Base-by-base conservation (phyloP, 30 jellyfish, hydroid and myxozoan species). In the Aurelia aurita complex sp. Pacific region DNA sequence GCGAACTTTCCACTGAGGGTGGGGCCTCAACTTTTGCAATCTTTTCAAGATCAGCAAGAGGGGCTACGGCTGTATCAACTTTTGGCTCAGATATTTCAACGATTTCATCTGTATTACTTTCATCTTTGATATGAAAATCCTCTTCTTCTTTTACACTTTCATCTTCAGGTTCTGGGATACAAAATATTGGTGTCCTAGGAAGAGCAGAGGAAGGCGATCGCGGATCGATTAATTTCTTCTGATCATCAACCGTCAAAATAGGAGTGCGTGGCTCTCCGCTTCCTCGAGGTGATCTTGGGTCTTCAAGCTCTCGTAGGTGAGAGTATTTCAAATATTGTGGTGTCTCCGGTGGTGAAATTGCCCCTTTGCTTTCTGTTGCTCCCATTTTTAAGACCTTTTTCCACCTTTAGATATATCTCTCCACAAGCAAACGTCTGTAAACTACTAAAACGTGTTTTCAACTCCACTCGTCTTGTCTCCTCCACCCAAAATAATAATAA, bases 221-320 rank as follows among this genome's bases (percentile, higher is more conserved):
- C 67, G 98, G 98, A 82, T 92, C 98, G 57, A 59, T 59, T 2
- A 84, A n/a, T 19, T 43, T 77, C 12, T 64, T 67, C 53, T 79
- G 72, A 14, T 61, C 76, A 42, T 52, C 88, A 34, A 51, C 64
- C 14, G 81, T 60, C 32, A 71, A 52, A 53, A 89, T 76, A 10
- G 97, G 97, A 10, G 97, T 89, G 40, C 90, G 81, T 15, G 89
- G 81, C 33, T 38, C 81, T 10, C 43, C 64, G 18, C 73, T 60
- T n/a, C 74, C 50, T 17, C 33, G 63, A 2, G 98, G 98, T 60
- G 98, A 92, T 42, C 98, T 74, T 60, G 98, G 98, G 76, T 92
- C 98, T 52, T 77, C 68, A 14, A 71, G 57, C 73, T 73, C 87
- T 19, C 54, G 40, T 76, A 92, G 81, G 42, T 82, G 87, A 23